Percentiles rank a stretch among this genome's conserved stretches.
These are phyloP conservation scores for Mystacornis crossleyi DNA, from an alignment of 2,113 vertebrate species.

Conservation along the genomic window DNA sequence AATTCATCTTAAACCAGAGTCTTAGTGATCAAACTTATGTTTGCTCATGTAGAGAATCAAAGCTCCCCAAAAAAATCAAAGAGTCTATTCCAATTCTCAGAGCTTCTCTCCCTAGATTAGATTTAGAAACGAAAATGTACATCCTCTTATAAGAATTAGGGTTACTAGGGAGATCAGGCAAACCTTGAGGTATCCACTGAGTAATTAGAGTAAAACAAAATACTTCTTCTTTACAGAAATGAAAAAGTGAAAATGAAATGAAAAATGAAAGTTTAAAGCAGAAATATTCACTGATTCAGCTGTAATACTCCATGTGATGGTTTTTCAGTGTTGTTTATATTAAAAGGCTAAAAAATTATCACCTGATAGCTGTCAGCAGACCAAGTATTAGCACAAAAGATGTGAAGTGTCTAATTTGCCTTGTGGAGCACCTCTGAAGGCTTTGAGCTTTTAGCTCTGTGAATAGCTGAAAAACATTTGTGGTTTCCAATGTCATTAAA, in stretches of 20 bases:
- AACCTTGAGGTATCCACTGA: not conserved
- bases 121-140: not conserved
- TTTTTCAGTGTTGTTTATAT: not conserved
- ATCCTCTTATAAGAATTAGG: not conserved
- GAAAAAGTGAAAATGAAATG: too few relatives aligned
- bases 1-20: not conserved
- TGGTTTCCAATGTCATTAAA: not conserved
- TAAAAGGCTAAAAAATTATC: not conserved
- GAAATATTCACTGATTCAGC: not conserved
- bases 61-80: not conserved
- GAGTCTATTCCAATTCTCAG: not conserved
- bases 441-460: not conserved
- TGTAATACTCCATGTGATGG: not conserved
- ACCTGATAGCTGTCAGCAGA: not conserved
- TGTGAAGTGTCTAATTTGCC: not conserved
- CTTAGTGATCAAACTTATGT: accelerated
- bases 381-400: not conserved
- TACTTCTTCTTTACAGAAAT: not conserved
- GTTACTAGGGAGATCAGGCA: not conserved
- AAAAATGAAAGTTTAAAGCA: not conserved
- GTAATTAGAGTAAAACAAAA: not conserved
- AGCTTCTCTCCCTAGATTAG: not conserved
- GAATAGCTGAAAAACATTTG: accelerated
- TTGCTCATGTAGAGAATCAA: not conserved
- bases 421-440: not conserved